Percentiles rank a stretch among this genome's conserved stretches.
Conservation (phyloP, 2,113 vertebrate genomes). For the Siniperca knerii region DNA sequence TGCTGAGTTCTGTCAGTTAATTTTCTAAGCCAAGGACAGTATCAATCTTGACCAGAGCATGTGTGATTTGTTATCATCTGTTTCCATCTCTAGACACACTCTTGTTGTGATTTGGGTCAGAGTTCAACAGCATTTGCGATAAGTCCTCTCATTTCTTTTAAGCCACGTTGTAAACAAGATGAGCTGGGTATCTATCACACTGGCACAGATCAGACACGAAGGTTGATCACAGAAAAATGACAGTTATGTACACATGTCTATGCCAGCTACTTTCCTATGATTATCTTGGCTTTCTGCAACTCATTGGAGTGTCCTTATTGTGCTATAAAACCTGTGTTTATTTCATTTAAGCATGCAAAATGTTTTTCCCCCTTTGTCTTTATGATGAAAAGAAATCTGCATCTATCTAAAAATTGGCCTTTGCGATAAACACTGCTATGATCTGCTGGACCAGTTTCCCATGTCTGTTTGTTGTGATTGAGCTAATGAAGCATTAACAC, state of each 20-base stretch:
- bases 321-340: background rate
- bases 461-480: background rate
- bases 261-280: background rate
- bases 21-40: background rate
- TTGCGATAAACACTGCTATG: background rate
- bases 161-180: background rate
- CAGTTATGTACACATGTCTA: background rate
- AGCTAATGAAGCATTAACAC: background rate
- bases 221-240: conserved; percentile 7
- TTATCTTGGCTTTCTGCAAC: background rate
- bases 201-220: background rate
- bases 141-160: background rate
- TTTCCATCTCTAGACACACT: no score
- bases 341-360: background rate
- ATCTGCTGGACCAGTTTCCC: background rate
- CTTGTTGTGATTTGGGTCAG: background rate
- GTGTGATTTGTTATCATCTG: background rate
- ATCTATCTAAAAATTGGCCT: background rate
- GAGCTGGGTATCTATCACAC: background rate
- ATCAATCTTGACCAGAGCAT: background rate
- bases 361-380: background rate
- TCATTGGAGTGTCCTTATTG: background rate
- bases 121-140: background rate
- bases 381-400: background rate
- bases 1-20: background rate